Evolutionary conservation across 1,140 invertebrate species (phyloP).

Genomic region (Anoplolepis gracilipes): DNA sequence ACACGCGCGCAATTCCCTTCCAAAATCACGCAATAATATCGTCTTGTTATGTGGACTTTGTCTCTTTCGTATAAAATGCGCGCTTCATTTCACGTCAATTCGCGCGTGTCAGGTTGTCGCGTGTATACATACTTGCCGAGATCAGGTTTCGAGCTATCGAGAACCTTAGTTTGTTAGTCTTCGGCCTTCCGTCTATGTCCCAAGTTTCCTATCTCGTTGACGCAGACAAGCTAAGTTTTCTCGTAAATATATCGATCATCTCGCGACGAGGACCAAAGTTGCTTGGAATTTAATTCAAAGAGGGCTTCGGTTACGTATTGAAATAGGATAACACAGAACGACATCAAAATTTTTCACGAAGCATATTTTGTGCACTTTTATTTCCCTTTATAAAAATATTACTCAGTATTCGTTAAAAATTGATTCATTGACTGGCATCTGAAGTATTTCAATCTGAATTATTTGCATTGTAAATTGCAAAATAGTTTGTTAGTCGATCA

Average conservation of each 20-base stretch:
- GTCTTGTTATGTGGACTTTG: neutral
- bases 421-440: neutral
- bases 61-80: slow-evolving; percentile 35
- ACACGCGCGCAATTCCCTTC: neutral
- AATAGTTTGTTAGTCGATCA: neutral
- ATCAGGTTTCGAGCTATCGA: slow-evolving; percentile 33
- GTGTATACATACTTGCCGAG: slow-evolving; percentile 53
- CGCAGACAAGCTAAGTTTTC: slow-evolving; percentile 45
- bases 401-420: neutral
- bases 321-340: neutral
- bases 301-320: neutral
- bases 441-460: neutral
- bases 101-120: slow-evolving; percentile 65
- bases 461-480: slow-evolving; percentile 31
- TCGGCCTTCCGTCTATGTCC: slow-evolving; percentile 36
- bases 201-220: slow-evolving; percentile 45
- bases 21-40: slow-evolving; percentile 59
- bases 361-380: neutral
- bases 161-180: slow-evolving; percentile 53
- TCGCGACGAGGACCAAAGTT: neutral
- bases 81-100: slow-evolving; percentile 30
- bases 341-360: neutral
- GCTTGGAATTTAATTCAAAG: neutral
- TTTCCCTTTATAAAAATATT: neutral
- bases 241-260: slow-evolving; percentile 52